Evolutionary conservation across 2,113 vertebrate genomes (phyloP), one percentile per base, ranked within the genome.

Genomic region (Eudyptes chrysolophus): DNA sequence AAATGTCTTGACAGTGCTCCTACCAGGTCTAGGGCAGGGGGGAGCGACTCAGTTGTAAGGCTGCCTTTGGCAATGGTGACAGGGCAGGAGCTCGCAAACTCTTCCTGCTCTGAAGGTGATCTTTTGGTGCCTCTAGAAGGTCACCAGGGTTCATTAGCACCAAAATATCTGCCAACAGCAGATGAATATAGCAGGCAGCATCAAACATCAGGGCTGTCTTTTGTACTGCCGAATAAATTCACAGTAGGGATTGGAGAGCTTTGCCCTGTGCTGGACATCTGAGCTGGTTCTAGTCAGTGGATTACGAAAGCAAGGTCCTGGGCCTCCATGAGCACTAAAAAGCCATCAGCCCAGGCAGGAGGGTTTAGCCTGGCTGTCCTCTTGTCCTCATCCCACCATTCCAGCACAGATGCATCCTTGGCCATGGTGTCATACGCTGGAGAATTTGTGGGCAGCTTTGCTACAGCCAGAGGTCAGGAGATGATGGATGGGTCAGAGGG

Each of bases 381-480:
- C 7, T 36, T 44, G n/a, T 36, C 72, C 72, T 64, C 49, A 32
- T 57, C 44, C 32, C 60, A 25, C 44, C 27, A 1, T 32, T 36
- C 46, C 66, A 16, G 49, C 30, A 21, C 49, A 6, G 36, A 8
- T 29, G 9, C 11, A 4, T 32, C 78, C 70, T 58, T 13, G 80
- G n/a, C 32, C 8, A 0, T 44, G 77, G 58, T 13, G 16, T 7
- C 52, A 4, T 7, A n/a, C 14, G 5, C 6, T 0, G 48, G 82
- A n/a, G 48, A 55, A 54, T 54, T 9, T 2, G 1, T 15, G 38
- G 36, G 44, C 20, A 40, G 52, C 48, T 65, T 7, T 19, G 46
- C 32, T 65, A 11, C 21, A 32, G 74, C 40, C n/a, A 7, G 29
- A 13, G 44, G 10, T 7, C 19, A 7, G 44, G 44, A 48, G 69